A percentile compares a stretch with the other conserved stretches of the same genome.
phyloP scores from a whole-genome alignment of 2,113 vertebrate genomes.

The Syngnathus floridae region DNA sequence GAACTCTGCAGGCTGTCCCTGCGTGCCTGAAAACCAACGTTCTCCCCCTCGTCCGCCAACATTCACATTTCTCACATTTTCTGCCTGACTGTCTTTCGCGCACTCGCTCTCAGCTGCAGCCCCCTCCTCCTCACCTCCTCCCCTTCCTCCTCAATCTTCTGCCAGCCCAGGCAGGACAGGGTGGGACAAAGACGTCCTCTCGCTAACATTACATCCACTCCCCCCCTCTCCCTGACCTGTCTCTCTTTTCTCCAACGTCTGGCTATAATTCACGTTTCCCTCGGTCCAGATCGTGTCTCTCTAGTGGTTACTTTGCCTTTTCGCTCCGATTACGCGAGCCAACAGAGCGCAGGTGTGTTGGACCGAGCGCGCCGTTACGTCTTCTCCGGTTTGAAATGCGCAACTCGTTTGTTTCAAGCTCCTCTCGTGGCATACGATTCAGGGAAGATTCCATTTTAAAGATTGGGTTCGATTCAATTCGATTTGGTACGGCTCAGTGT shows the following conservation, averaged over 20 bases:
- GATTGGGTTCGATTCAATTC: no score
- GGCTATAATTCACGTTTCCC: constrained; percentile 43
- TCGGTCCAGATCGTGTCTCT: constrained; percentile 42
- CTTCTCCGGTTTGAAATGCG: neutral
- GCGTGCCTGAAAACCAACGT: constrained; percentile 69
- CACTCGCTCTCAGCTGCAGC: constrained; percentile 41
- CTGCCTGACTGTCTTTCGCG: constrained; percentile 44
- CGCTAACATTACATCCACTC: constrained; percentile 43
- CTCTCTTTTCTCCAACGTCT: constrained; percentile 35
- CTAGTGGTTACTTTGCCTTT: constrained; percentile 50
- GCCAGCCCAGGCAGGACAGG: constrained; percentile 54
- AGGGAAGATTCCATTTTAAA: no score
- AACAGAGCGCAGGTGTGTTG: constrained; percentile 59
- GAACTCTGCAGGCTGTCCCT: constrained; percentile 73
- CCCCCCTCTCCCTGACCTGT: constrained; percentile 39
- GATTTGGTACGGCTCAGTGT: no score
- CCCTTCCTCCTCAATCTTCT: constrained; percentile 48
- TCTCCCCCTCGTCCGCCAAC: constrained; percentile 66
- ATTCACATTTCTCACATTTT: constrained; percentile 75
- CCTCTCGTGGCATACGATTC: no score
- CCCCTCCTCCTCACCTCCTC: constrained; percentile 49
- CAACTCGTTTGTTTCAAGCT: no score
- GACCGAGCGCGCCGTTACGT: constrained; percentile 6
- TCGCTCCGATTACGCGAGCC: constrained; percentile 32
- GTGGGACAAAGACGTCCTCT: constrained; percentile 58